Evolutionary conservation across 2,797 vertebrate genomes (phyloP), one percentile per base, ranked within the genome.

Genomic region (Melanotaenia boesemani): DNA sequence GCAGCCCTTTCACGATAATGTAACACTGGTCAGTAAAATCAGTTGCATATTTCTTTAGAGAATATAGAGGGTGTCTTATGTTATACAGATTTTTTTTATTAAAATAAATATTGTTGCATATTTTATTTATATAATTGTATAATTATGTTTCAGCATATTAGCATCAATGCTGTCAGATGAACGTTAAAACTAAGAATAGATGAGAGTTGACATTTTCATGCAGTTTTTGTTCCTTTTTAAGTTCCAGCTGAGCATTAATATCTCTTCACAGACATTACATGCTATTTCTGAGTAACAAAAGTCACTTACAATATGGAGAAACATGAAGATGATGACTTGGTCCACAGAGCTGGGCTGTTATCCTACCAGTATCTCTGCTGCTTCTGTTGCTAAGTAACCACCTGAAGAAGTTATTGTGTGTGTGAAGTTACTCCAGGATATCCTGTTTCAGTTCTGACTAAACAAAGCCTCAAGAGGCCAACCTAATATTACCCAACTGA

Each of bases 381-480:
- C 82, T 77, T 84, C 74, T 50, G 94, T 94, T 91, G 86, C 93
- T 86, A 77, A 63, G 94, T 36, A 83, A 95, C 90, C 3, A 67
- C 54, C 70, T 79, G 84, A 89, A 82, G 81, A 85, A 91, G 80
- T 88, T 83, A 88, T 87, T 87, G 86, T 90, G 88, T 74, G 82
- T 74, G 82, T 84, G 85, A 83, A 85, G 91, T 92, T 85, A 81
- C 81, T 92, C 91, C 91, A 95, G 94, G 93, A 94, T 95, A 94
- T 95, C 94, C 94, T 94, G 93, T 92, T 95, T 89, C 87, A 79
- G 60, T 84, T 76, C 79, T 84, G 88, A 90, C 78, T 88, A 86
- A 89, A 72, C 18, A 78, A 90, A 85, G 78, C 54, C 77, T 66
- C 44, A 0, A 9, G 77, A 76, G 73, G 18, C 4, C 2, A 72